phyloP scores from a whole-genome alignment of 2,888 invertebrate species.

The Nemurella pictetii region DNA sequence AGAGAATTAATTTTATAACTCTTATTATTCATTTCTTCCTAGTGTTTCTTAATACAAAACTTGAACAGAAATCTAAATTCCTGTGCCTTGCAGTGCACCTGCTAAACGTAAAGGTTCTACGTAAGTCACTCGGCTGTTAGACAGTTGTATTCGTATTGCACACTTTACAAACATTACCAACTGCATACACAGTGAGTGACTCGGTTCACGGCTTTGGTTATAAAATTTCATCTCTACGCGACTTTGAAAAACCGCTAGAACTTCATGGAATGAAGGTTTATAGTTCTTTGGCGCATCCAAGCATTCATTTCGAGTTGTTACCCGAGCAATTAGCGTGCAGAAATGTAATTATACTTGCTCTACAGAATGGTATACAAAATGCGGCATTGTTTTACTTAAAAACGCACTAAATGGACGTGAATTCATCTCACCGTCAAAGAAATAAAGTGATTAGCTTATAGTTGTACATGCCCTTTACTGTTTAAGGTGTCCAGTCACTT shows the following conservation, averaged over 20 bases:
- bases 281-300: conserved; percentile 7
- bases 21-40: neutral
- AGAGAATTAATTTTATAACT: neutral
- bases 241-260: neutral
- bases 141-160: neutral
- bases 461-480: neutral
- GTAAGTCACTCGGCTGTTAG: too few species aligned
- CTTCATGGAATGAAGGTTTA: conserved; percentile 12
- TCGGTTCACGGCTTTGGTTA: neutral
- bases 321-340: neutral
- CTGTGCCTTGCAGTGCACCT: too few species aligned
- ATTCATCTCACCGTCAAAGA: neutral
- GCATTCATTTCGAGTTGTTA: neutral
- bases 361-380: neutral
- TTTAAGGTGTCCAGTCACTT: neutral
- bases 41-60: neutral
- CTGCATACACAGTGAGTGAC: neutral
- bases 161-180: too few species aligned
- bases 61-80: neutral
- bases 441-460: neutral
- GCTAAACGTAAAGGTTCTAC: neutral
- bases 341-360: neutral
- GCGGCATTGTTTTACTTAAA: neutral
- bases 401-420: neutral
- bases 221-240: neutral